Evolutionary conservation across 2,888 invertebrate genomes (phyloP), one percentile per base, ranked within the genome.

Genomic region (Microchrysa polita): DNA sequence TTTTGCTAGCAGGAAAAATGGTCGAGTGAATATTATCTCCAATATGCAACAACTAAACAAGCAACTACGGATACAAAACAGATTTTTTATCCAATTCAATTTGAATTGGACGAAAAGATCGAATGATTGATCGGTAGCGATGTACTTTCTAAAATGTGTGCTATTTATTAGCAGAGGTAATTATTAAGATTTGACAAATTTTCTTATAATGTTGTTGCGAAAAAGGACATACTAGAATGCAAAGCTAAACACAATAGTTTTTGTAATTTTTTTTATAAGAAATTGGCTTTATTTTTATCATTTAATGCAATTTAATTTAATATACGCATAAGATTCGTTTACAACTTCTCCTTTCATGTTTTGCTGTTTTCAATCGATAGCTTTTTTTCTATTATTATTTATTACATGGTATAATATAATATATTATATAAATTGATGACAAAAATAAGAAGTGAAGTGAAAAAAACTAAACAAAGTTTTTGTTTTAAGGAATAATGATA

Each of bases 401-500:
- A 69, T 72, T 60, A 44, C 44, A 60, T 20, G n/a, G 27, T 34
- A 34, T 34, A 34, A 5, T 34, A 34, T 34, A n/a, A 34, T 34
- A 60, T 57, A 23, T 53, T 75, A 65, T 65, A 42, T 20, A 22
- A 73, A 61, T 40, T 61, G 59, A 65, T 55, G 20, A 74, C 44
- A 60, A 74, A 71, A 63, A 71, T n/a, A 60, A 52, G 48, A 60
- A 27, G 34, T 34, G 18, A 57, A 2, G 69, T 53, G 59, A 73
- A 57, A 44, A 48, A 34, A 34, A 34, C 4, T 10, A 67, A 75
- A 69, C 14, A 61, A 65, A 55, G n/a, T n/a, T n/a, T n/a, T n/a
- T n/a, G n/a, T n/a, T n/a, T 63, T 40, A 65, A 60, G 73, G 16
- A 73, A 65, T 65, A 52, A 75, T 60, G 44, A 53, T 69, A 74